Percentiles rank a stretch among this genome's conserved stretches.
Evolutionary conservation across 2,113 vertebrate genomes (phyloP).

Genomic region (Lanius collurio): DNA sequence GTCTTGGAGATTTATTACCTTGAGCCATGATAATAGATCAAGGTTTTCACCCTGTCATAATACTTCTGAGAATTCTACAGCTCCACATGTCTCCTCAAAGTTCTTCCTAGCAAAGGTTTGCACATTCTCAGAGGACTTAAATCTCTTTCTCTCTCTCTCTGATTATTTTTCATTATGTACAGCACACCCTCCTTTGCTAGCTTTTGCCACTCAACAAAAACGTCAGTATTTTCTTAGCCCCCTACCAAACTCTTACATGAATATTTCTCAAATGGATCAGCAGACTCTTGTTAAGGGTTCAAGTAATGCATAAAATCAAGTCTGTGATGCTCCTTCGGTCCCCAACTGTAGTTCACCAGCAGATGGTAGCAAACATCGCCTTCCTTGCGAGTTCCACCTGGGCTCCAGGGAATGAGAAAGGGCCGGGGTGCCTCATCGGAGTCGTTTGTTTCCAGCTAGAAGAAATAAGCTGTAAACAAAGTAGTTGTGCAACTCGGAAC

Average conservation of each 20-base stretch:
- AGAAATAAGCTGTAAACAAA: slow-evolving; percentile 42
- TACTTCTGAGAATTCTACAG: background rate
- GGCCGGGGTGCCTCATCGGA: background rate
- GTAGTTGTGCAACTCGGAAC: slow-evolving; percentile 10
- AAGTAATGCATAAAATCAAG: background rate
- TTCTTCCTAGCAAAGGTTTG: background rate
- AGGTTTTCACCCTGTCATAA: background rate
- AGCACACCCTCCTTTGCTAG: background rate
- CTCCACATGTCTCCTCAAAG: background rate
- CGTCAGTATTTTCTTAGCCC: background rate
- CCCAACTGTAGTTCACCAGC: background rate
- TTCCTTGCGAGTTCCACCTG: background rate
- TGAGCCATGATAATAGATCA: background rate
- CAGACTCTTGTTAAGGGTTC: background rate
- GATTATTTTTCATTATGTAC: background rate
- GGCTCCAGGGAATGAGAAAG: background rate
- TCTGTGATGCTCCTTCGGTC: background rate
- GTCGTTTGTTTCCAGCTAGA: background rate
- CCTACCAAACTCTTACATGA: background rate
- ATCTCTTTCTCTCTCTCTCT: background rate
- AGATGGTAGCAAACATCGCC: slow-evolving; percentile 53
- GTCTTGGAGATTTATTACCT: background rate
- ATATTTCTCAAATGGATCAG: background rate
- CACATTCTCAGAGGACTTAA: background rate
- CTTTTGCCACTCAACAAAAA: background rate